phyloP scores from a whole-genome alignment of 2,797 vertebrate species.

The Echiichthys vipera region DNA sequence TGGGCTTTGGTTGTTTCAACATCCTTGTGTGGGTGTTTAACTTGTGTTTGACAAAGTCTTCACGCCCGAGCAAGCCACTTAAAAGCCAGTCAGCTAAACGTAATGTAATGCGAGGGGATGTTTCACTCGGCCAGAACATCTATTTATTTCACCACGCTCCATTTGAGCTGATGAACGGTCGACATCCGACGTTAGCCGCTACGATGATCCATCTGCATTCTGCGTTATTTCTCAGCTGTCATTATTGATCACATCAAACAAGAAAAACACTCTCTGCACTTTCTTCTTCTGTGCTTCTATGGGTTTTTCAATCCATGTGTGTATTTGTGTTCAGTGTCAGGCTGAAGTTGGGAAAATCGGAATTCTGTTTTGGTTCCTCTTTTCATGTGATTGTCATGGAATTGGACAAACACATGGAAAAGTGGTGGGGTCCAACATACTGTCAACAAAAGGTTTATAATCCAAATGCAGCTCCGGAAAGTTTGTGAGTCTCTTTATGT shows the following conservation, averaged over 20 bases:
- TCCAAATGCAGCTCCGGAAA: too few relatives aligned
- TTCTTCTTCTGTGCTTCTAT: neutral
- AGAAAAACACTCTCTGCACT: conserved; percentile 10
- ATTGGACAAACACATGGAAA: too few relatives aligned
- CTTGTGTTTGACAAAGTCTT: conserved; percentile 54
- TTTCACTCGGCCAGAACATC: conserved; percentile 52
- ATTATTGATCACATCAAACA: conserved; percentile 50
- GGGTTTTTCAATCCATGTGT: too few relatives aligned
- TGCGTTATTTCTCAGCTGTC: conserved; percentile 47
- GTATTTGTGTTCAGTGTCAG: too few relatives aligned
- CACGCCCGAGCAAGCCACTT: conserved; percentile 45
- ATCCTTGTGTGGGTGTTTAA: conserved; percentile 34
- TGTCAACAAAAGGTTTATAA: too few relatives aligned
- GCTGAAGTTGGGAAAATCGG: too few relatives aligned
- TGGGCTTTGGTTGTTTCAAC: conserved; percentile 2
- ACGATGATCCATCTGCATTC: conserved; percentile 58
- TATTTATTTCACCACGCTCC: conserved; percentile 55
- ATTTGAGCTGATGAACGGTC: conserved; percentile 61
- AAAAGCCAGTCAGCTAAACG: conserved; percentile 60
- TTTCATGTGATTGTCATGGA: too few relatives aligned
- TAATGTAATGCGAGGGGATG: conserved; percentile 54
- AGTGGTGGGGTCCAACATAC: too few relatives aligned
- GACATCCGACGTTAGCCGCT: conserved; percentile 22
- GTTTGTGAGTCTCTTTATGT: too few relatives aligned
- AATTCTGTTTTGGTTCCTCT: too few relatives aligned